A percentile compares a stretch with the other conserved stretches of the same genome.
Conservation (phyloP, 2,113 vertebrate genomes). For the Circaetus gallicus region DNA sequence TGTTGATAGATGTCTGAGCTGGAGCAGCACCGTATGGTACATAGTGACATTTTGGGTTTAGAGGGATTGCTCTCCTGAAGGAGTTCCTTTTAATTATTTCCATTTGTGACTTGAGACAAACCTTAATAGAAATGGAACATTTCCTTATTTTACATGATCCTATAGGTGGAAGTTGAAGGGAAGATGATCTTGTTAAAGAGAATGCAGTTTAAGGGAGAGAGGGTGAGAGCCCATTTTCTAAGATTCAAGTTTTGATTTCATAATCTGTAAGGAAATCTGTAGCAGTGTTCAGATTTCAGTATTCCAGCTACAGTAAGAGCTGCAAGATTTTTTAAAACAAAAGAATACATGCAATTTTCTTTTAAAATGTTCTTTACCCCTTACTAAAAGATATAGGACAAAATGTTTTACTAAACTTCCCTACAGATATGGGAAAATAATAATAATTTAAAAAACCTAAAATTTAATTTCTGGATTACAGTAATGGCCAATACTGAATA, state of each 20-base stretch:
- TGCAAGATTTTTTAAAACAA: slow-evolving; percentile 4
- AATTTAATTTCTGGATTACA: slow-evolving; percentile 5
- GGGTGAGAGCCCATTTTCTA: not conserved
- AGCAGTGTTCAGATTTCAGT: not conserved
- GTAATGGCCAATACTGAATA: not conserved
- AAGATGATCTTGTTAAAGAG: not conserved
- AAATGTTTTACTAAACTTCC: not conserved
- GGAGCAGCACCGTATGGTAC: slow-evolving; percentile 14
- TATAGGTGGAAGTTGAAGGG: not conserved
- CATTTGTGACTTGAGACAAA: not conserved
- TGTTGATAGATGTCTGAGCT: slow-evolving; percentile 63
- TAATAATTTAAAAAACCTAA: not conserved
- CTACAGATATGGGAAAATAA: not conserved
- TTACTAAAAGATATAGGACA: not conserved
- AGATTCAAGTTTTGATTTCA: slow-evolving; percentile 41
- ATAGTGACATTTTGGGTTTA: slow-evolving; percentile 51
- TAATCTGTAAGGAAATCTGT: slow-evolving; percentile 8
- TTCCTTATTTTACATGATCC: not conserved
- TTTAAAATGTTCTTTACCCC: not conserved
- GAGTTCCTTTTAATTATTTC: slow-evolving; percentile 65
- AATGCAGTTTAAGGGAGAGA: slow-evolving; percentile 16
- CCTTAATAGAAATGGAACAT: not conserved
- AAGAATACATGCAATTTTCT: not conserved
- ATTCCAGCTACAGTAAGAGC: not conserved
- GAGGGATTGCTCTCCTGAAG: slow-evolving; percentile 19